Base-by-base conservation (phyloP, 2,888 invertebrate genomes). In the Phymatocera aterrima region DNA sequence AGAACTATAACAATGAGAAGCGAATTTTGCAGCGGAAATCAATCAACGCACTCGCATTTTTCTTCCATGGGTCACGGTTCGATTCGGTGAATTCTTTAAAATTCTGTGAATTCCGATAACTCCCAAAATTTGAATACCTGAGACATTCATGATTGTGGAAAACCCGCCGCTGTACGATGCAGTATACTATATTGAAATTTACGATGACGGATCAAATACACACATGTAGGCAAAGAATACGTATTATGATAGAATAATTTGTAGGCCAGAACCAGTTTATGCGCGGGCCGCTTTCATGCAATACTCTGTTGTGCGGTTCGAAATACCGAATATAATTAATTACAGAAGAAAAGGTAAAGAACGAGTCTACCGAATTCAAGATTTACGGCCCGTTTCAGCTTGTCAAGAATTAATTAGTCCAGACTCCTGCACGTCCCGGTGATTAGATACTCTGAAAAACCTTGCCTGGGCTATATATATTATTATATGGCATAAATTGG, bases 331-430 rank as follows among this genome's bases (percentile, higher is more conserved):
- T 31, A 48, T 72, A 68, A 72, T 72, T 51, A 31, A 34, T 72
- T 12, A 34, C 18, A 34, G 34, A 28, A 12, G 24, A 72, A 24
- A 72, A 34, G 51, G 1, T 18, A 4, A 48, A 34, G 51, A 51
- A 34, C 31, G 51, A 31, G 34, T 48, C 15, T 24, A 43, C 18
- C 72, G 72, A 34, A 72, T 72, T n/a, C 48, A 34, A 72, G 51
- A 72, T 72, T n/a, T 51, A 18, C 51, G 51, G 12, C 51, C 51
- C 51, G 72, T 48, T 72, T n/a, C 31, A 51, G 72, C 72, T 12
- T 51, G 48, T 48, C 72, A 34, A 51, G 51, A 51, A 4, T 51
- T 72, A 72, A 72, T 72, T 72, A 72, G 72, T 51, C 34, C 31
- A 34, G 12, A 68, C 24, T 21, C 46, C n/a, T n/a, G n/a, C 46